Evolutionary conservation across 2,113 vertebrate genomes (phyloP).

Genomic region (Aegotheles bennettii): DNA sequence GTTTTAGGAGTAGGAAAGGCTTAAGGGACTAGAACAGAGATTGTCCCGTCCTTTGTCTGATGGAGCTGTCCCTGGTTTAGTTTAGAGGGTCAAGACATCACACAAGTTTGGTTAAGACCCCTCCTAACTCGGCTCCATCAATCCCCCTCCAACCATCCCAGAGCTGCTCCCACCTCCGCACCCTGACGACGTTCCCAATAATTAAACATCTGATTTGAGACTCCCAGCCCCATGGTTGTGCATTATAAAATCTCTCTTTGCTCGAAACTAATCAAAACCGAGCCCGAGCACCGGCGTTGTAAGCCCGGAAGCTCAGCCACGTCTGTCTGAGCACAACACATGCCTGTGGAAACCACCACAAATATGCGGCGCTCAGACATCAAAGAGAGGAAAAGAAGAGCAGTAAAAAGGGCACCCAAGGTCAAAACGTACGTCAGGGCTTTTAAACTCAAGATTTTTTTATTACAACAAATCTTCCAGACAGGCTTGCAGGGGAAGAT

Average conservation of each 20-base stretch:
- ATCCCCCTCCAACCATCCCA: background rate
- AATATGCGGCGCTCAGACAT: background rate
- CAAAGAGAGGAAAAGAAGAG: background rate
- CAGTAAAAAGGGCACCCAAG: background rate
- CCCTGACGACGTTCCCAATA: fast-evolving
- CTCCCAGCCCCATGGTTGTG: background rate
- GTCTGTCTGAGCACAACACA: background rate
- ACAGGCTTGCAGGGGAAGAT: background rate
- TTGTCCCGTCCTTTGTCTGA: background rate
- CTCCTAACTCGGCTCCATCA: background rate
- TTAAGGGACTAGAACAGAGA: background rate
- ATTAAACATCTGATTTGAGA: background rate
- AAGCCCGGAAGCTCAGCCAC: background rate
- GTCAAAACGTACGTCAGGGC: background rate
- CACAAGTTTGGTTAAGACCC: background rate
- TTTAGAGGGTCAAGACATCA: background rate
- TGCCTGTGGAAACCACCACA: background rate
- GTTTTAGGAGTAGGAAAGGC: background rate
- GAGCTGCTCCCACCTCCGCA: fast-evolving
- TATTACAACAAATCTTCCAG: background rate
- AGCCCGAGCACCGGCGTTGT: fast-evolving
- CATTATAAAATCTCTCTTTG: background rate
- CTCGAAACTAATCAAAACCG: background rate
- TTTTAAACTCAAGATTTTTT: background rate
- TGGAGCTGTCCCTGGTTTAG: background rate